A percentile compares a stretch with the other conserved stretches of the same genome.
These are phyloP conservation scores for Myrmecobius fasciatus DNA, from an alignment of 2,113 vertebrate species.

Conservation along the genomic window DNA sequence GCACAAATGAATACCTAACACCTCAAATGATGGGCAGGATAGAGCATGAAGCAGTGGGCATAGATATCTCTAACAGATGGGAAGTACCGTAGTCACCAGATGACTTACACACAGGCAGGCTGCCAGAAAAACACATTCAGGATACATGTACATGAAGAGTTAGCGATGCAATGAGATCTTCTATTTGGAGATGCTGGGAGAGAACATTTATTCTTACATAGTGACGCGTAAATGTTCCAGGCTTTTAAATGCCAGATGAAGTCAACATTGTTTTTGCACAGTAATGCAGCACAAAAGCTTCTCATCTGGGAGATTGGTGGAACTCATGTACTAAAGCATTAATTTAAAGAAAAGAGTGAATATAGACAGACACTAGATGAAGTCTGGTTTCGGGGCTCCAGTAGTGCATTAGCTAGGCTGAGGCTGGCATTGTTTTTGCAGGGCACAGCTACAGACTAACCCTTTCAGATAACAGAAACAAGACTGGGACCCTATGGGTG, in stretches of 20 bases:
- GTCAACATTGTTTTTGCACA: background rate
- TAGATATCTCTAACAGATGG: background rate
- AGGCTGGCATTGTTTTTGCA: background rate
- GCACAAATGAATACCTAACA: accelerated
- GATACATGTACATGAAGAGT: background rate
- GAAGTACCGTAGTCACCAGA: background rate
- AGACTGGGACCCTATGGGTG: background rate
- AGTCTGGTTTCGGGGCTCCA: too few relatives aligned
- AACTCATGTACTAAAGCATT: background rate
- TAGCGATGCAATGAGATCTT: background rate
- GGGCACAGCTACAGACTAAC: background rate
- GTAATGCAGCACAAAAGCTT: conserved; percentile 11
- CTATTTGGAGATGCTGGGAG: conserved; percentile 4
- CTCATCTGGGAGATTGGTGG: conserved; percentile 5
- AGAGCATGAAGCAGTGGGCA: background rate
- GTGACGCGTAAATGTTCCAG: conserved; percentile 19
- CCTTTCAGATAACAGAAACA: background rate
- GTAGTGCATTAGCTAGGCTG: accelerated
- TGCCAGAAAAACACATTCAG: background rate
- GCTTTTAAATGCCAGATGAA: conserved; percentile 35
- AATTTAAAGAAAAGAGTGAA: background rate
- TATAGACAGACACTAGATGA: background rate
- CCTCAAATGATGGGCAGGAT: accelerated
- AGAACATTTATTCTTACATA: conserved; percentile 19
- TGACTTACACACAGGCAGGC: background rate